Base-by-base conservation (phyloP, 2,888 invertebrate genomes). In the Dusona sp. region DNA sequence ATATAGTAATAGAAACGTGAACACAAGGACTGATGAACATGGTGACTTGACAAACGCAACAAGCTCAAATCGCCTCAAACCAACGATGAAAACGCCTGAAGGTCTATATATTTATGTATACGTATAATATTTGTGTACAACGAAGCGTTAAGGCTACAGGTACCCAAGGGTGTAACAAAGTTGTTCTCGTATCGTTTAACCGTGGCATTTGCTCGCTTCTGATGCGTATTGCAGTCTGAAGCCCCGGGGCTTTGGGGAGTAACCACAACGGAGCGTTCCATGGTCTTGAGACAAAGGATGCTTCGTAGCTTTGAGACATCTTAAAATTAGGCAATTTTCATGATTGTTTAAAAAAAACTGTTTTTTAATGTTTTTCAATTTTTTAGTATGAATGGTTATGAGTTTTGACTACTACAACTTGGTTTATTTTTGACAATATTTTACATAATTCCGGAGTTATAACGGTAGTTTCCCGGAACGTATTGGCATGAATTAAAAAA, bases 181-280 rank as follows among this genome's bases (percentile, higher is more conserved):
- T 89, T 90, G 90, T 90, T 90, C 86, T 88, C 88, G 85, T 88
- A 90, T 88, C 88, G 89, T 89, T 90, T 90, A 90, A 90, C 89
- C 88, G 89, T 87, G 45, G 85, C 79, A 68, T 84, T 85, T 67
- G 67, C 82, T 84, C 74, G 79, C 72, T 72, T 45, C 70, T 81
- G 72, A 86, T 42, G 83, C 79, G 75, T 73, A 68, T 61, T 61
- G 54, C 74, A 65, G 54, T 81, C 65, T 19, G 57, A 68, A 79
- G 79, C 79, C 79, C 57, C 25, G 36, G 79, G 70, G 85, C 78
- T 70, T 42, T 42, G 42, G 22, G 36, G 19, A 25, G 33, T 70
- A 38, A 38, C 22, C 25, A 81, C 42, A 16, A 38, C 51, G 57
- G 16, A 57, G 33, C 48, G n/a, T 29, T 48, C 13, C 33, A 70